Evolutionary conservation across 2,888 invertebrate genomes (phyloP), one percentile per base, ranked within the genome.

Genomic region (Timandra comae): DNA sequence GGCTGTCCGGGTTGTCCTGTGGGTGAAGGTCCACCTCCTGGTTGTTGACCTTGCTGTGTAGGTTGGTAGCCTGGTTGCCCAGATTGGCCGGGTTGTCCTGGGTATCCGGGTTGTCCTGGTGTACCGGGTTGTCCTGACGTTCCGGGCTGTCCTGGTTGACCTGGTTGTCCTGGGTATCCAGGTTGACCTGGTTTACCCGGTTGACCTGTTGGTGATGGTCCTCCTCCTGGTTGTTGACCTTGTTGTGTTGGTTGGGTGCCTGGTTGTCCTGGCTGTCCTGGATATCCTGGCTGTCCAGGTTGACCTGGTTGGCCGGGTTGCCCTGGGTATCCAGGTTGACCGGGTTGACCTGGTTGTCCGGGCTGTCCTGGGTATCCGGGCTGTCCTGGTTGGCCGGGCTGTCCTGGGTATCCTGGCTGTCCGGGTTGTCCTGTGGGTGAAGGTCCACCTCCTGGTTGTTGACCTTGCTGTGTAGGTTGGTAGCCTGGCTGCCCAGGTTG

Each of bases 151-250:
- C 43, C 43, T 1, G 48, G 40, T 13, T 32, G 29, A 10, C 50
- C 43, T 21, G 53, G 49, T 5, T 26, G 27, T 16, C 48, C 49
- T 7, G 46, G 47, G 1, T 36, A 7, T 0, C 45, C 48, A 5
- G 41, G 43, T n/a, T 37, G 11, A 8, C 49, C 49, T 7, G 52
- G 45, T 1, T 44, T 10, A 3, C 51, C 49, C 2, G 53, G 52
- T 0, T 35, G 33, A 8, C 38, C 39, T n/a, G 38, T 35, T 1
- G 38, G 7, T 3, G 48, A 42, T 11, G 43, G 49, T 46, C 38
- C 5, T 2, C 43, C 7, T 1, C 59, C 64, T 0, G 68, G 62
- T 3, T 47, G 30, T 0, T 49, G 30, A 59, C 33, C 61, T 54
- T 6, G 82, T 0, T 22, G 3, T 0, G 52, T 50, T 0, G 56